Evolutionary conservation across 2,888 invertebrate species (phyloP).

Genomic region (Drosophila flavopinicola): DNA sequence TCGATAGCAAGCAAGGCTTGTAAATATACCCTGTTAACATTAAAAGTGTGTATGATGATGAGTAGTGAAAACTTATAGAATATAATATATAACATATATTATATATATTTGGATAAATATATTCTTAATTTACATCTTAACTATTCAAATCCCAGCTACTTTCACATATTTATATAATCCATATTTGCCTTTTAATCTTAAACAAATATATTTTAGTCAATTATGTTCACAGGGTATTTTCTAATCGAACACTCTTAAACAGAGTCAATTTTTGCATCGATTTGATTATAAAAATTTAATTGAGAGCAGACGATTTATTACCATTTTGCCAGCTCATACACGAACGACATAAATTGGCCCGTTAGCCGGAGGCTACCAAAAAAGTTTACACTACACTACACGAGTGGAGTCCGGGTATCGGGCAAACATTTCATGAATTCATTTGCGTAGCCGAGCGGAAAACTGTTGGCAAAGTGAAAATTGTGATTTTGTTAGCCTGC

Average conservation of each 20-base stretch:
- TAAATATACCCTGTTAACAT: neutral
- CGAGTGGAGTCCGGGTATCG: too few relatives aligned
- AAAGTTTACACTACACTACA: slow-evolving; percentile 57
- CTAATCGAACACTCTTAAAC: neutral
- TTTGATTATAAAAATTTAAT: slow-evolving; percentile 1
- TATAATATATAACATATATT: too few relatives aligned
- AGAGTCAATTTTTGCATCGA: too few relatives aligned
- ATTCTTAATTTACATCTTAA: too few relatives aligned
- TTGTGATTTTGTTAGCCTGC: slow-evolving; percentile 17
- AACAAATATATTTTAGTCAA: too few relatives aligned
- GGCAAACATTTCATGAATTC: slow-evolving; percentile 70
- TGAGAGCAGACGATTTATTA: slow-evolving; percentile 6
- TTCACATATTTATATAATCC: too few relatives aligned
- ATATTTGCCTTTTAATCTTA: too few relatives aligned
- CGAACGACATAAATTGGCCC: slow-evolving; percentile 22
- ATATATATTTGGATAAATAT: too few relatives aligned
- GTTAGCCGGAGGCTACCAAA: slow-evolving; percentile 17
- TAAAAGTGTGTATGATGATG: neutral
- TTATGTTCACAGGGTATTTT: neutral
- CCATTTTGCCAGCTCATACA: slow-evolving; percentile 20
- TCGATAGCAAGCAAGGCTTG: neutral
- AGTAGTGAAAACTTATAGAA: too few relatives aligned
- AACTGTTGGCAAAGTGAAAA: slow-evolving; percentile 54
- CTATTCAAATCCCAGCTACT: too few relatives aligned
- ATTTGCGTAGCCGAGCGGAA: slow-evolving; percentile 60